Conservation (phyloP, 2,888 invertebrate genomes). For the Gisinianus flammeolus region DNA sequence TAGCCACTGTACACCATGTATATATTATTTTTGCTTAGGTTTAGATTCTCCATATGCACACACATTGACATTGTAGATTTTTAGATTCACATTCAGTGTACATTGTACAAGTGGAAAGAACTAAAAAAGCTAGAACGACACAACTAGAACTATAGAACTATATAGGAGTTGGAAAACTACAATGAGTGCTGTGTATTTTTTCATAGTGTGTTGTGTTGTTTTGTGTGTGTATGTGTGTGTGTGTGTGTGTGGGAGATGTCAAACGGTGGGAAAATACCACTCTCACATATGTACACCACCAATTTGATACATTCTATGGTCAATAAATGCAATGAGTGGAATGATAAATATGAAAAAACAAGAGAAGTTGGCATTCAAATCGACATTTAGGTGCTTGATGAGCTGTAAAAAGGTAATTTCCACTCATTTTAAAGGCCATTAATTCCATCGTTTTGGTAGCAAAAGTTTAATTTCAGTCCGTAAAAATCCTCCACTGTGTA, state of each 20-base stretch:
- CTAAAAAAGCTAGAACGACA: background rate
- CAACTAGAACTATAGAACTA: background rate
- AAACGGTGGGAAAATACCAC: constrained; percentile 22
- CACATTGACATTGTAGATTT: background rate
- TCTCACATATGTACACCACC: background rate
- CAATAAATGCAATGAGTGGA: constrained; percentile 40
- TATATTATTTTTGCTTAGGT: background rate
- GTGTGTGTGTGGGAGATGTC: background rate
- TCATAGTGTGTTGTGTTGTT: background rate
- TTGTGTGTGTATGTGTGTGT: background rate
- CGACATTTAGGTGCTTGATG: constrained; percentile 49
- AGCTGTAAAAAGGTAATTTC: constrained; percentile 49
- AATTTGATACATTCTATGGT: constrained; percentile 27
- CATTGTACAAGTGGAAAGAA: background rate
- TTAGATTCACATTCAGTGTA: background rate
- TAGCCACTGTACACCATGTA: constrained; percentile 5
- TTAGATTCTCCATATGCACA: background rate
- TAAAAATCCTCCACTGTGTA: constrained; percentile 31
- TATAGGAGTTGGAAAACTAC: too few relatives aligned
- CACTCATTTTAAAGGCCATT: constrained; percentile 49
- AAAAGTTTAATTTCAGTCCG: constrained; percentile 47
- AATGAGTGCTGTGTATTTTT: background rate
- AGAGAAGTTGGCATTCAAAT: constrained; percentile 49
- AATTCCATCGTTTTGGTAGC: constrained; percentile 43
- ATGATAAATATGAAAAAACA: constrained; percentile 48